Evolutionary conservation across 2,113 vertebrate genomes (phyloP).

Genomic region (Sinocyclocheilus maitianheensis): DNA sequence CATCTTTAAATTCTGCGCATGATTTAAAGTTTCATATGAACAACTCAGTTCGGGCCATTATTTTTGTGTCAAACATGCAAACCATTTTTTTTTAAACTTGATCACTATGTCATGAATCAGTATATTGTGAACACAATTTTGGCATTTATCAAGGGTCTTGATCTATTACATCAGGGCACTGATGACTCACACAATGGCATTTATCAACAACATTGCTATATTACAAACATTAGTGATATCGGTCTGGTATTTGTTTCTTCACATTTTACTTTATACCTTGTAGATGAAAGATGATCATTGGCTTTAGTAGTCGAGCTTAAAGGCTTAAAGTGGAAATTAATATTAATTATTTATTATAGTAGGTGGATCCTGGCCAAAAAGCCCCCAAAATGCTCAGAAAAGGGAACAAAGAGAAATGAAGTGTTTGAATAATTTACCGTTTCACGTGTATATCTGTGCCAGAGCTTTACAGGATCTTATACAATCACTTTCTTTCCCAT

Average conservation of each 20-base stretch:
- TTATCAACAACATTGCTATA: neutral
- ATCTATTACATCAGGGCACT: neutral
- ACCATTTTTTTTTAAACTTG: no score
- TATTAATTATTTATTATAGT: neutral
- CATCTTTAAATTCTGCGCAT: neutral
- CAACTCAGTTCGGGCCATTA: neutral
- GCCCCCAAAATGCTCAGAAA: neutral
- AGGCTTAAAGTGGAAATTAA: neutral
- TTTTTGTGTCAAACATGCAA: no score
- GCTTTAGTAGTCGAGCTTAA: neutral
- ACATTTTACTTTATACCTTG: neutral
- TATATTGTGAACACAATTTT: neutral
- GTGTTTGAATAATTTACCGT: constrained; percentile 6
- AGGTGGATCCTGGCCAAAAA: constrained; percentile 3
- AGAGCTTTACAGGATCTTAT: neutral
- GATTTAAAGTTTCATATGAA: neutral
- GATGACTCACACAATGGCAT: neutral
- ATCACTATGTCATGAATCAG: neutral
- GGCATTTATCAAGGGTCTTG: no score
- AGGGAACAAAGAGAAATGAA: constrained; percentile 6
- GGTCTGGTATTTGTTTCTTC: neutral
- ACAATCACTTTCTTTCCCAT: neutral
- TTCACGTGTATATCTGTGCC: neutral
- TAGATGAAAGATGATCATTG: neutral
- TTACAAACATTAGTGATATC: neutral